Conservation (phyloP, 2,797 vertebrate genomes). For the Leptodactylus fallax region DNA sequence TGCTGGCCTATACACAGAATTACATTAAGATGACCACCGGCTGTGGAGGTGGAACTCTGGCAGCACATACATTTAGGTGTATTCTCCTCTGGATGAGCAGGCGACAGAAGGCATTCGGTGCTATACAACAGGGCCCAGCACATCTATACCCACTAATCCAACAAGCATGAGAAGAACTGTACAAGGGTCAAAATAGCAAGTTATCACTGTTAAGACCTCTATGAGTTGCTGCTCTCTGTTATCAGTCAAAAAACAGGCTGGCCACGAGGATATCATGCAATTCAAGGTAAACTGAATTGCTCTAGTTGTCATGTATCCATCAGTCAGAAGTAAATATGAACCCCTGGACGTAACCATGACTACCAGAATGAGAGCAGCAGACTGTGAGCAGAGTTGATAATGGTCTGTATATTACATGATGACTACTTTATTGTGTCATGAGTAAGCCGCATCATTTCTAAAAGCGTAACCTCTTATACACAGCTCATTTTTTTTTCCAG, state of each 20-base stretch:
- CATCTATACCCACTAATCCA: too few species aligned
- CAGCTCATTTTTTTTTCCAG: background rate
- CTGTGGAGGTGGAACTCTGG: background rate
- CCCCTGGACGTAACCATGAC: background rate
- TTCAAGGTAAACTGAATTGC: too few species aligned
- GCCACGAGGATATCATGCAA: background rate
- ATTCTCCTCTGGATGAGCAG: background rate
- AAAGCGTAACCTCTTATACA: too few species aligned
- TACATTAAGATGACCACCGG: background rate
- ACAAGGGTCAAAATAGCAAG: background rate
- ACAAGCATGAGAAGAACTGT: background rate
- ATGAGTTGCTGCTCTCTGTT: background rate
- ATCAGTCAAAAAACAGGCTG: background rate
- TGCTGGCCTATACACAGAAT: background rate
- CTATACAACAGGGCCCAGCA: too few species aligned
- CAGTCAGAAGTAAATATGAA: background rate
- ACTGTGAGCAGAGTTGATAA: background rate
- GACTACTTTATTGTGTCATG: background rate
- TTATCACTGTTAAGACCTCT: background rate
- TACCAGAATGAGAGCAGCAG: background rate
- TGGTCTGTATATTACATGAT: background rate
- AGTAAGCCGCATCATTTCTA: background rate
- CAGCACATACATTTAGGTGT: too few species aligned
- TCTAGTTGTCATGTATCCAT: background rate
- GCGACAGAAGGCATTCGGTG: too few species aligned